A percentile compares a stretch with the other conserved stretches of the same genome.
Evolutionary conservation across 2,113 vertebrate species (phyloP).

Genomic region (Galbula dea): DNA sequence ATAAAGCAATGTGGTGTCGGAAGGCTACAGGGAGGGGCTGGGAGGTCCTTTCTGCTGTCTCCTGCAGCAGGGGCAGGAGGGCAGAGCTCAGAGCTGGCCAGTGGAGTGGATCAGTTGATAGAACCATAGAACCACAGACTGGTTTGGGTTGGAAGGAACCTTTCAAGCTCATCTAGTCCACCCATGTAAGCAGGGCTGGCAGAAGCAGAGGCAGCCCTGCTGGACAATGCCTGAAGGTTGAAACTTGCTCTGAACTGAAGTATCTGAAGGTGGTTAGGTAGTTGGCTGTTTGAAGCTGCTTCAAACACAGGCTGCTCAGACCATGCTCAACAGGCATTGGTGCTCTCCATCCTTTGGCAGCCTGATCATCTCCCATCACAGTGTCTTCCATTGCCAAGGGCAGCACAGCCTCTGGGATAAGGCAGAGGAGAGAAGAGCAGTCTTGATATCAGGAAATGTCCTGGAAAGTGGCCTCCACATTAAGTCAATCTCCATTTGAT

Average conservation of each 20-base stretch:
- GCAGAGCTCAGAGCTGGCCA: background rate
- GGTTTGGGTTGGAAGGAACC: too few relatives aligned
- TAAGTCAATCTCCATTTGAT: background rate
- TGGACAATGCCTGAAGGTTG: background rate
- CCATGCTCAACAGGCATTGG: background rate
- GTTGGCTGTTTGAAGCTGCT: background rate
- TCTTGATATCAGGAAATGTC: background rate
- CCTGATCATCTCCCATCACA: background rate
- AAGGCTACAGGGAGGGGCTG: background rate
- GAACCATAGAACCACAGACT: too few relatives aligned
- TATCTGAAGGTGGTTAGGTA: background rate
- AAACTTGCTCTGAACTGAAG: background rate
- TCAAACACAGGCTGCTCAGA: background rate
- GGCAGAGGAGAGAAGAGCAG: background rate
- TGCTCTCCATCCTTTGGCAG: background rate
- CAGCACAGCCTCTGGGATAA: background rate
- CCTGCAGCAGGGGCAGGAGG: background rate
- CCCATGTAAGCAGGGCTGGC: background rate
- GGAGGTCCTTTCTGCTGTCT: background rate
- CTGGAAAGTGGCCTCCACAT: background rate
- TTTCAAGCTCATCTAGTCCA: too few relatives aligned
- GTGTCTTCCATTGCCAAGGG: background rate
- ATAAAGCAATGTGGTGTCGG: background rate
- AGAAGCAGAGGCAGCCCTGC: background rate
- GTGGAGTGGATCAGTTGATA: fast-evolving